A percentile compares a stretch with the other conserved stretches of the same genome.
Conservation (phyloP, 2,888 invertebrate species). For the Linyphia triangularis region DNA sequence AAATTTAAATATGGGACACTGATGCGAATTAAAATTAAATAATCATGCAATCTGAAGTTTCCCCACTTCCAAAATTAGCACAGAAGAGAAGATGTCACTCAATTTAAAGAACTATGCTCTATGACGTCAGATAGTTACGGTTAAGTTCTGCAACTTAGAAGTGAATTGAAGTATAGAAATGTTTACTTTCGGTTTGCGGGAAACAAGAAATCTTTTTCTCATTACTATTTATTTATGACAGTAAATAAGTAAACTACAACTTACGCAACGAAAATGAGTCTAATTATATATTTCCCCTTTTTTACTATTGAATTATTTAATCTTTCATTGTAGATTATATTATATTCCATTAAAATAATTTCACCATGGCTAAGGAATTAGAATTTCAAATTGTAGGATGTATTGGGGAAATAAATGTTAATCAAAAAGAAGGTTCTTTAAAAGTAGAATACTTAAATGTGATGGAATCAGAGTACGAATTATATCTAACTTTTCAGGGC, state of each 20-base stretch:
- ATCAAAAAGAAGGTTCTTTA: background rate
- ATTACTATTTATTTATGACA: too few relatives aligned
- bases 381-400: slow-evolving; percentile 5
- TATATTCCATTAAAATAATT: background rate
- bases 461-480: background rate
- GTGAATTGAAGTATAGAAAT: background rate
- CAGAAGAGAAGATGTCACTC: too few relatives aligned
- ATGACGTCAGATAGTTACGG: too few relatives aligned
- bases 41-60: too few relatives aligned
- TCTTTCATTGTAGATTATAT: background rate
- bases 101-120: too few relatives aligned
- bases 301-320: background rate
- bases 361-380: background rate
- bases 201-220: background rate
- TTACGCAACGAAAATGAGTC: background rate
- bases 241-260: too few relatives aligned
- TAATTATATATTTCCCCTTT: background rate
- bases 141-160: too few relatives aligned
- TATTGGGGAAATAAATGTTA: slow-evolving; percentile 26
- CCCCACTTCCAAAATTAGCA: too few relatives aligned
- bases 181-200: background rate
- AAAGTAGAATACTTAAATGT: background rate
- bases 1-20: too few relatives aligned
- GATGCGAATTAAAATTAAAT: too few relatives aligned
- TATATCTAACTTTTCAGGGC: background rate